Evolutionary conservation across 2,888 invertebrate genomes (phyloP).

Genomic region (Prosopocoilus inquinatus): DNA sequence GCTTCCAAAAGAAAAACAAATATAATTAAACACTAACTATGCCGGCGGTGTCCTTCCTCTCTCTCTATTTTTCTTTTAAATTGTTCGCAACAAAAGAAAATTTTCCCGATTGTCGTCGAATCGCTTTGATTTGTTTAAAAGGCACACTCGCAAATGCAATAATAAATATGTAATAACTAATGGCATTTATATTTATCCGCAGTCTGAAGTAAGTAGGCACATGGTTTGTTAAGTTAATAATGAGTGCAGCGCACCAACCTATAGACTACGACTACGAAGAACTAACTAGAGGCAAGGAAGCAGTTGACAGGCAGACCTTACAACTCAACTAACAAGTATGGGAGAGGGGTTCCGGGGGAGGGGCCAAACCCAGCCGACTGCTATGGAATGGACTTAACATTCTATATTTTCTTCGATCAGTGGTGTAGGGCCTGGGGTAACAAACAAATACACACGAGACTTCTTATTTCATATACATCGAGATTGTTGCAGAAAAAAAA

Average conservation of each 20-base stretch:
- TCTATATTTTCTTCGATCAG: conserved; percentile 40
- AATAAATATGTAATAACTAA: no score
- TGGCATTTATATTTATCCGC: conserved; percentile 17
- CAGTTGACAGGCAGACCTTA: conserved; percentile 52
- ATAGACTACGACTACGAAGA: conserved; percentile 37
- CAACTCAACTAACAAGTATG: conserved; percentile 52
- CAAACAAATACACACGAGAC: background rate
- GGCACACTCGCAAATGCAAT: no score
- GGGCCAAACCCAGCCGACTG: conserved; percentile 41
- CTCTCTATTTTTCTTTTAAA: no score
- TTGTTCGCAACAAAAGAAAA: no score
- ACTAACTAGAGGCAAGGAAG: conserved; percentile 49
- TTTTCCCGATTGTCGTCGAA: no score
- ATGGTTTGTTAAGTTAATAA: conserved; percentile 36
- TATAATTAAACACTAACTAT: no score
- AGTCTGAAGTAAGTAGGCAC: conserved; percentile 28
- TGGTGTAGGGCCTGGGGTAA: conserved; percentile 33
- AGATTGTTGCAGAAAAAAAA: background rate
- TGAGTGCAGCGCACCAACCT: conserved; percentile 32
- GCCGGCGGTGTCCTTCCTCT: no score
- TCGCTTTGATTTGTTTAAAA: no score
- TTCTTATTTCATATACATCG: background rate
- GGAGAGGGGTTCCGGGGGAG: conserved; percentile 44
- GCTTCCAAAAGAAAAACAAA: no score
- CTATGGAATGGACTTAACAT: conserved; percentile 44